phyloP scores from a whole-genome alignment of 2,797 vertebrate species.

The Acropternis orthonyx region DNA sequence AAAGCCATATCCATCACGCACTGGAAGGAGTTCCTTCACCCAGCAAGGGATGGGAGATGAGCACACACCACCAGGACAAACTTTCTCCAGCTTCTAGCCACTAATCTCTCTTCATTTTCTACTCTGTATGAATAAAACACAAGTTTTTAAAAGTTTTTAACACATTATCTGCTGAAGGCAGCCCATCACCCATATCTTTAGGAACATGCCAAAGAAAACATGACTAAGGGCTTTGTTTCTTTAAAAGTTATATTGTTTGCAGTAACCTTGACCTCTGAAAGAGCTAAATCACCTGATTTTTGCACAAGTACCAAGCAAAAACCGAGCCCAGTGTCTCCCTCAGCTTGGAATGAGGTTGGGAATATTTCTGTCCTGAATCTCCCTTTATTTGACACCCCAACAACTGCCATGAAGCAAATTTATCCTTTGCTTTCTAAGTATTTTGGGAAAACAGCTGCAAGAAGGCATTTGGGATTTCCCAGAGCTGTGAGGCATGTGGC shows the following conservation, averaged over 20 bases:
- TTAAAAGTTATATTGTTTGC: not conserved
- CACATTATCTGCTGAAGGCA: not conserved
- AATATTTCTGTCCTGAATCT: not conserved
- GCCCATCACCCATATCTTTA: not conserved
- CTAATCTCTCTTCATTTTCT: not conserved
- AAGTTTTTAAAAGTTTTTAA: not conserved
- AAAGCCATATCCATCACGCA: not conserved
- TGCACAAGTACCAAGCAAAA: not conserved
- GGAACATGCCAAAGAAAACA: not conserved
- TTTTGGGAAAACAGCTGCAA: not conserved
- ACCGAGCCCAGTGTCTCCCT: not conserved
- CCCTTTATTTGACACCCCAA: not conserved
- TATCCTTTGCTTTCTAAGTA: not conserved
- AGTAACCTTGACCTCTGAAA: not conserved
- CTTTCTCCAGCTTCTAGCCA: not conserved
- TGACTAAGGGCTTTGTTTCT: not conserved
- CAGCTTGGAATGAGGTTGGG: not conserved
- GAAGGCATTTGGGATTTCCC: not conserved
- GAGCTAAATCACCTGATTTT: not conserved
- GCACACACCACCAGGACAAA: fast-evolving
- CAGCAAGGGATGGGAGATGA: not conserved
- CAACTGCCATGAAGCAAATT: not conserved
- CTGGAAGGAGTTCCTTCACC: not conserved
- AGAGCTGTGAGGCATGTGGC: not conserved
- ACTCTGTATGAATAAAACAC: not conserved